Percentiles rank a stretch among this genome's conserved stretches.
Conservation (phyloP, 2,888 invertebrate species). For the Cerceris ruficornis region DNA sequence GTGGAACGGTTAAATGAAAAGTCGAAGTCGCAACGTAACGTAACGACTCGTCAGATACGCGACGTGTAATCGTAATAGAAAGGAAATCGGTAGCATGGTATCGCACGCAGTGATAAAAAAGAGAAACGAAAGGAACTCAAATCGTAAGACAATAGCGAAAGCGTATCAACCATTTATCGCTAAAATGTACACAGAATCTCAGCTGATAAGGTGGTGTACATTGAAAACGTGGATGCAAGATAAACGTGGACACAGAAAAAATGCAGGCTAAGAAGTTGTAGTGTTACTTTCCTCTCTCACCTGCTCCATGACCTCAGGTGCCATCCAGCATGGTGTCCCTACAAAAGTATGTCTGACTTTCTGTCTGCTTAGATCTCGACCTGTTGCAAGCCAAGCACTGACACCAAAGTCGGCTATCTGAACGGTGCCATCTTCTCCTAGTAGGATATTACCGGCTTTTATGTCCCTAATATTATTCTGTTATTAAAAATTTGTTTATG, state of each 20-base stretch:
- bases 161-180: conserved; percentile 15
- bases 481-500: conserved; percentile 67
- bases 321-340: conserved; percentile 99
- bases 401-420: conserved; percentile 99
- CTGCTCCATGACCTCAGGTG: conserved; percentile 99
- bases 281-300: conserved; percentile 84
- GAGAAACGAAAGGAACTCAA: not conserved
- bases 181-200: conserved; percentile 17
- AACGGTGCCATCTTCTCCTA: conserved; percentile 98
- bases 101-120: not conserved
- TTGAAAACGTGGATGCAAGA: conserved; percentile 39
- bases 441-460: conserved; percentile 98
- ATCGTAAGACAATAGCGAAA: conserved; percentile 18
- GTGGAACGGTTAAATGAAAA: no score
- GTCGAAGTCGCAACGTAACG: no score
- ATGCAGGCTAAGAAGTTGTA: conserved; percentile 81
- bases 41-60: no score
- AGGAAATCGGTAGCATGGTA: no score
- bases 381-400: conserved; percentile 98
- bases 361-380: conserved; percentile 95
- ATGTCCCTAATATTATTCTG: conserved; percentile 88
- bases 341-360: conserved; percentile 99
- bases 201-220: conserved; percentile 22
- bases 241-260: conserved; percentile 65
- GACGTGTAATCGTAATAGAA: no score